Conservation (phyloP, 2,113 vertebrate species). For the Hypocryptadius cinnamomeus region DNA sequence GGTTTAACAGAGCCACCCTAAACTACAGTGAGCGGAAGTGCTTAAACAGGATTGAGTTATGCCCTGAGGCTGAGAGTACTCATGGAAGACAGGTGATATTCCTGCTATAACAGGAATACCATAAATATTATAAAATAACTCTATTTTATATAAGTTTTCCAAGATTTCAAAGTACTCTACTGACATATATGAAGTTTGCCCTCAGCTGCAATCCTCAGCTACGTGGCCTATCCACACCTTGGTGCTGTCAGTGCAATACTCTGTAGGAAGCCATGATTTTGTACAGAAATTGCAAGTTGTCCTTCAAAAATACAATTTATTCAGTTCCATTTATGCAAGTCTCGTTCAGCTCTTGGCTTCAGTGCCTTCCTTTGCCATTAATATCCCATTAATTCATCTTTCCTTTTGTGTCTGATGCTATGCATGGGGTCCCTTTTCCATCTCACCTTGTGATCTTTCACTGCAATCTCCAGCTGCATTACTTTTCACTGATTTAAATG, state of each 20-base stretch:
- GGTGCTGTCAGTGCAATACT: background rate
- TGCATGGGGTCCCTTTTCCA: background rate
- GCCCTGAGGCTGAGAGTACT: background rate
- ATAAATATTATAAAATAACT: background rate
- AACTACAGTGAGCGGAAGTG: background rate
- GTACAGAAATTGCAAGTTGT: background rate
- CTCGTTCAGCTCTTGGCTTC: background rate
- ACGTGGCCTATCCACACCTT: accelerated
- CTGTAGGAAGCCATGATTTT: background rate
- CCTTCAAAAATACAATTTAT: background rate
- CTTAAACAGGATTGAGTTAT: background rate
- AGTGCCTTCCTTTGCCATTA: background rate
- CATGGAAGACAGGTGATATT: background rate
- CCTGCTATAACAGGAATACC: background rate
- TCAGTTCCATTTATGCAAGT: background rate
- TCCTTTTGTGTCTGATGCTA: background rate
- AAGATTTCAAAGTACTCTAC: background rate
- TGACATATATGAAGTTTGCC: background rate
- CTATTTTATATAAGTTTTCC: background rate
- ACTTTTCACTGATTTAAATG: background rate
- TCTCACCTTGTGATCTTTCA: background rate
- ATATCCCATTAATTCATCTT: background rate
- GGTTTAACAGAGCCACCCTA: background rate
- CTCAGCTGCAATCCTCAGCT: background rate
- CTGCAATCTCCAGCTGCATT: background rate